Conservation (phyloP, 92 coral and sea anemone species). For the Meandrina meandrites region DNA sequence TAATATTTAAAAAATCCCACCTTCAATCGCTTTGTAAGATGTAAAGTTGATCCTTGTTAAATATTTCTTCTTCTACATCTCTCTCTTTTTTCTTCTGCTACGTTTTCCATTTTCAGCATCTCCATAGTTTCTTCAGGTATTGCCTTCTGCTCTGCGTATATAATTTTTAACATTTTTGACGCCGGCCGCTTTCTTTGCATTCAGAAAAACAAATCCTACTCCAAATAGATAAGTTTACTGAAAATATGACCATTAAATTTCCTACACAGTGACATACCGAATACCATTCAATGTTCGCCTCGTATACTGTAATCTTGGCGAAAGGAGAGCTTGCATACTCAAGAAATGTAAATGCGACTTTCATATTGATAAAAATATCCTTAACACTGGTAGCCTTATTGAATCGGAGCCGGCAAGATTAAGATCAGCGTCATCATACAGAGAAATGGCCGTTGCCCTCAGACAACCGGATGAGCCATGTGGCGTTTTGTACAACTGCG, state of each 20-base stretch:
- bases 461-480: neutral
- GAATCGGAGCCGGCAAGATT: constrained; percentile 4
- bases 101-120: neutral
- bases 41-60: neutral
- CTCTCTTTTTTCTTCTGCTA: neutral
- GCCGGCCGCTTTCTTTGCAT: neutral
- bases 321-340: constrained; percentile 58
- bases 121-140: neutral
- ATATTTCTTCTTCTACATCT: neutral
- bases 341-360: neutral
- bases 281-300: constrained; percentile 26
- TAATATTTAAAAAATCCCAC: neutral
- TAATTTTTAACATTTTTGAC: neutral
- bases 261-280: constrained; percentile 28
- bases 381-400: neutral
- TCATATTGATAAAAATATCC: neutral
- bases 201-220: neutral
- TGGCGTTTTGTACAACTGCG: neutral
- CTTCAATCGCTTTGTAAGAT: neutral
- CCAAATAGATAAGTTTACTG: neutral
- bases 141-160: neutral
- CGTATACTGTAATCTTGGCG: constrained; percentile 74
- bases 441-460: neutral
- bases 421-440: neutral
- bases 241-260: constrained; percentile 22